Evolutionary conservation across 2,888 invertebrate species (phyloP), one percentile per base, ranked within the genome.

Genomic region (Uloborus plumipes): DNA sequence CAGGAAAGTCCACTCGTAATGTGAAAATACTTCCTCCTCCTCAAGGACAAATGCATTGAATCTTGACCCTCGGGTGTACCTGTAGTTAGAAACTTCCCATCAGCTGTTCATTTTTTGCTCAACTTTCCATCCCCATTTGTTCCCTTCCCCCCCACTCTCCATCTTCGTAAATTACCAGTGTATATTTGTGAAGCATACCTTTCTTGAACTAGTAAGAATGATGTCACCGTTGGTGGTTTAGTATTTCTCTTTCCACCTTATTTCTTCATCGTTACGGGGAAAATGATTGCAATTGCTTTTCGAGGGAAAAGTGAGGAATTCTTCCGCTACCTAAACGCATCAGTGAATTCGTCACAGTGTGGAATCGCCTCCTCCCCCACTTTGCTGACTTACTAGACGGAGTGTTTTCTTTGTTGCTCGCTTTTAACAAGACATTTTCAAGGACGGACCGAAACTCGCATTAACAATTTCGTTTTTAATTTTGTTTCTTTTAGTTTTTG

Each of bases 11-110:
- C 79, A 73, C 61, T 62, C 62, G 51, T 26, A 59, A 51, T 61
- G 47, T 55, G 55, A 65, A 82, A 75, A 71, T 72, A 76, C 81
- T 82, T 82, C 81, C 81, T 82, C 59, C 70, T 76, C 51, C 61
- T 66, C 81, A 82, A 82, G 81, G 81, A 26, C 71, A 66, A 18
- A 64, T 47, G 65, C 65, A 61, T 71, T 65, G 26, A 71, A 39
- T 71, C 71, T 31, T 74, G 67, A 69, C 70, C 67, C 72, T 58
- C 55, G 39, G 64, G 47, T 55, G 76, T 39, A 61, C 39, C 39
- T 39, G 67, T 61, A 58, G 65, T 65, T 66, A 58, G 22, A 62
- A n/a, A 53, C 69, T 64, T 65, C 61, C 51, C 72, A 58, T 65
- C 71, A 66, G 61, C 72, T 51, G 47, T 66, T 72, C 22, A 50